phyloP scores from a whole-genome alignment of 2,113 vertebrate species.

The Heteronetta atricapilla region DNA sequence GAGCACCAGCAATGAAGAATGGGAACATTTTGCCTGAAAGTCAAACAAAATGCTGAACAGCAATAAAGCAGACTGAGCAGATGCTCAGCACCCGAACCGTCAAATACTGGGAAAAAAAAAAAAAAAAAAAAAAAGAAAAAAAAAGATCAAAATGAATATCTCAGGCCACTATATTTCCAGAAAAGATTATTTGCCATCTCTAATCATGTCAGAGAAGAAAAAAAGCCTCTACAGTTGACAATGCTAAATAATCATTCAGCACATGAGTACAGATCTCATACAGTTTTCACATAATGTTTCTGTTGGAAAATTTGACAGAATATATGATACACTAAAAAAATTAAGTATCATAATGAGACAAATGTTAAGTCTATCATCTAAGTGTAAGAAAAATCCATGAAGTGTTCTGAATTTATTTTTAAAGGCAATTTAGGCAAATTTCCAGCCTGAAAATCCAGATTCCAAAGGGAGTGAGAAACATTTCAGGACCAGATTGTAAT shows the following conservation, averaged over 20 bases:
- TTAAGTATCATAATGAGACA: background rate
- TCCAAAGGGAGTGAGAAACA: background rate
- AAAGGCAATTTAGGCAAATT: background rate
- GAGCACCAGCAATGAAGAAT: background rate
- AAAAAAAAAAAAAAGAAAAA: no score
- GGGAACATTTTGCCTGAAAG: background rate
- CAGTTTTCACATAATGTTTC: background rate
- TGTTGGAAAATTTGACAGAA: background rate
- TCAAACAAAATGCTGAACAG: background rate
- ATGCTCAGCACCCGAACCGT: background rate
- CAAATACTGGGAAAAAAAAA: background rate
- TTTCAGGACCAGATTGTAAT: background rate
- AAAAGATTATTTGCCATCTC: background rate
- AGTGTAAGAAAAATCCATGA: background rate
- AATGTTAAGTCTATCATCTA: background rate
- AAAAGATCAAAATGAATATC: background rate
- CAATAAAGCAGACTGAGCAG: background rate
- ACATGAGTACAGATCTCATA: background rate
- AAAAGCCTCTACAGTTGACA: background rate
- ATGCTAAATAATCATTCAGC: background rate
- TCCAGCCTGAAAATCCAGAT: conserved; percentile 32
- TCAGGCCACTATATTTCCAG: background rate
- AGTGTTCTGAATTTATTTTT: background rate
- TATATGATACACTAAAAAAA: background rate
- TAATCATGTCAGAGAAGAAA: background rate